Base-by-base conservation (phyloP, 2,113 vertebrate species). In the Toxotes jaculatrix region DNA sequence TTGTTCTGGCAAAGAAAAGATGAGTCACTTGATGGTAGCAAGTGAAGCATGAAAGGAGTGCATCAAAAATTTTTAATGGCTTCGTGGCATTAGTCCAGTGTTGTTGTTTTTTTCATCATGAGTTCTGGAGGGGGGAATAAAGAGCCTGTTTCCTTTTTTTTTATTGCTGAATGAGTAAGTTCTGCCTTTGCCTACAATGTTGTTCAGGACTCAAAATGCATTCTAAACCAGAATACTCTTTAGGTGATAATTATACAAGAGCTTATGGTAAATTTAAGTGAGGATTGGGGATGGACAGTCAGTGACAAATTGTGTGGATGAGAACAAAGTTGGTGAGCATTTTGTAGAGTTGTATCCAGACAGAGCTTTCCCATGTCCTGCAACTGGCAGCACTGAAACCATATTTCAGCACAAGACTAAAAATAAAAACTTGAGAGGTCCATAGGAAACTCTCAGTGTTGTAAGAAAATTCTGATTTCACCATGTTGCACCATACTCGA, bases 391-490 rank as follows among this genome's bases (percentile, higher is more conserved):
- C 1, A 1, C 55, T 80, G 21, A 32, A 61, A 16, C 9, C 32
- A 34, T 23, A 62, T 71, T 67, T 71, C 12, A 62, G 7, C 49
- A 45, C 14, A 40, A 38, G 36, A 47, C 23, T 51, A 45, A 7
- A 59, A 27, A 36, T 7, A 43, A 34, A 27, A 85, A 61, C 32
- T 13, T 51, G 34, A 56, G 36, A 66, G 45, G 14, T 61, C 27
- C 27, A 49, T 12, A 64, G 9, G 31, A 75, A 88, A 74, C 12
- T 55, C 63, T 38, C 4, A 40, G 65, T 61, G 62, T 64, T 86
- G 34, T 75, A 34, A 73, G 34, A 57, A 79, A 77, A 71, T 32
- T 38, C 43, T 72, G 79, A 79, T 88, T 90, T 80, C 82, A 71
- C 69, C 45, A 31, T 65, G 49, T 87, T 89, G 85, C 60, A 0